A percentile compares a stretch with the other conserved stretches of the same genome.
Evolutionary conservation across 2,888 invertebrate genomes (phyloP).

Genomic region (Fragum sueziense): DNA sequence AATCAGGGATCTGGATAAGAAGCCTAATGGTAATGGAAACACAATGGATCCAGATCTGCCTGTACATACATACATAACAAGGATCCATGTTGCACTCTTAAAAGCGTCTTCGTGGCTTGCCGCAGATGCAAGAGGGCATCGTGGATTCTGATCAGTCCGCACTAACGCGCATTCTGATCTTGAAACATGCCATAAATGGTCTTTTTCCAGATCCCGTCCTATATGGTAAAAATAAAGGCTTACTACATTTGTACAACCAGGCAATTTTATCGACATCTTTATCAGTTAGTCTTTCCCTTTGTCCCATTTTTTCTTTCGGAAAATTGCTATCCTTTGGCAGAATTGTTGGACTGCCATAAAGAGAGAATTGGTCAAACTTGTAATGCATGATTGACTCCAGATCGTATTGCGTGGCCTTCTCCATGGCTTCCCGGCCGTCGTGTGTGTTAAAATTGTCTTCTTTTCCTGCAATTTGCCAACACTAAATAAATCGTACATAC

Average conservation of each 20-base stretch:
- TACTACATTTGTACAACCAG: slow-evolving; percentile 79
- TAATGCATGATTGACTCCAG: slow-evolving; percentile 50
- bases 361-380: slow-evolving; percentile 44
- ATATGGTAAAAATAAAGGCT: neutral
- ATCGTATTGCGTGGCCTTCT: slow-evolving; percentile 30
- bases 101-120: too few relatives aligned
- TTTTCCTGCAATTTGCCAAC: neutral
- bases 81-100: too few relatives aligned
- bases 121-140: too few relatives aligned
- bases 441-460: neutral
- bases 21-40: too few relatives aligned
- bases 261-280: slow-evolving; percentile 82
- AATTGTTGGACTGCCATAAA: slow-evolving; percentile 22
- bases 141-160: too few relatives aligned
- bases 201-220: too few relatives aligned
- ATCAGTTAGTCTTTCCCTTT: slow-evolving; percentile 81
- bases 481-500: too few relatives aligned
- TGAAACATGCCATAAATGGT: too few relatives aligned
- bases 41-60: too few relatives aligned
- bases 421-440: neutral
- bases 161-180: too few relatives aligned
- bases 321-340: slow-evolving; percentile 3
- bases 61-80: too few relatives aligned
- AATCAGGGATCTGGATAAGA: too few relatives aligned
- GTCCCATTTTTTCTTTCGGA: slow-evolving; percentile 82